These are phyloP conservation scores for Coptodon bakossiorum DNA, from an alignment of 2,113 vertebrate species.

Conservation along the genomic window DNA sequence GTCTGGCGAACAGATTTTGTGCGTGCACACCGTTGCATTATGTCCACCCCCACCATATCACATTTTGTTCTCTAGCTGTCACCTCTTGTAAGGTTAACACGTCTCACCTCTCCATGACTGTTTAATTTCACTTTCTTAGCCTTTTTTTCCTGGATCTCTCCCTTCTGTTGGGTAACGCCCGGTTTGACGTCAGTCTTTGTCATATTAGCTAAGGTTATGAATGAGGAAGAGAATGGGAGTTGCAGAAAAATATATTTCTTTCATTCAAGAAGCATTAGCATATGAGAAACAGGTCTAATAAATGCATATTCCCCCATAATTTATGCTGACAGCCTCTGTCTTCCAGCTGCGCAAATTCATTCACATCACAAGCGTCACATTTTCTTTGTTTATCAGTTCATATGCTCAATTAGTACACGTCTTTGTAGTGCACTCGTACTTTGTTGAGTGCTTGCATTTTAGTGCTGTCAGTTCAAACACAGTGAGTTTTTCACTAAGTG, in stretches of 20 bases:
- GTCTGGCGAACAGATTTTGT: fast-evolving
- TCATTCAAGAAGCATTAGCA: not conserved
- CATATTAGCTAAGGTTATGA: not conserved
- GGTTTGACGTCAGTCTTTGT: fast-evolving
- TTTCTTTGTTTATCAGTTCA: not conserved
- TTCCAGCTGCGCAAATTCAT: not conserved
- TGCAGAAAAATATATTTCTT: not conserved
- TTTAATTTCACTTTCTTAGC: not conserved
- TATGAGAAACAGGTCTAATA: not conserved
- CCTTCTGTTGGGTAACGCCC: not conserved
- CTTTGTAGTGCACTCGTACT: not conserved
- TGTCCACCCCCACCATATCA: not conserved
- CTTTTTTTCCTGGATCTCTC: not conserved
- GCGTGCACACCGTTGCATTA: not conserved
- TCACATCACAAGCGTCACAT: not conserved
- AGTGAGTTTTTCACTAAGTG: not conserved
- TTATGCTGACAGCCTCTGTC: not conserved
- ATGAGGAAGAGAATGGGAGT: not conserved
- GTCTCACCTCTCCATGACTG: not conserved
- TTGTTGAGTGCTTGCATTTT: not conserved
- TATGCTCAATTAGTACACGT: not conserved
- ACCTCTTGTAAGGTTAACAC: not conserved
- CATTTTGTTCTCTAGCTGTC: not conserved
- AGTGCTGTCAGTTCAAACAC: not conserved
- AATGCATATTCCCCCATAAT: not conserved